A percentile compares a stretch with the other conserved stretches of the same genome.
phyloP scores from a whole-genome alignment of 2,113 vertebrate species.

The Dromiciops gliroides region DNA sequence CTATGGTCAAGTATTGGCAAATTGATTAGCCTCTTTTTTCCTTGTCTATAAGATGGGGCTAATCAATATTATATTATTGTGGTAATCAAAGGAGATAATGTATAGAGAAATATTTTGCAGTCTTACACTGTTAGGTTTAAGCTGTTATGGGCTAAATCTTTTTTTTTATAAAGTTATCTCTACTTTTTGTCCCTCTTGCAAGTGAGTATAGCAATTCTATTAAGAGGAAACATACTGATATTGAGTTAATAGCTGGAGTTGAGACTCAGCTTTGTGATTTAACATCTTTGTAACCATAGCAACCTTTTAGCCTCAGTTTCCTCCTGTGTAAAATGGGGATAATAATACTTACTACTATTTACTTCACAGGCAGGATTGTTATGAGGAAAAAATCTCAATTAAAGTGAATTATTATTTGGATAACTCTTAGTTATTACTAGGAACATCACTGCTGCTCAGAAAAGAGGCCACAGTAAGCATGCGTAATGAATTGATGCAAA shows the following conservation, averaged over 20 bases:
- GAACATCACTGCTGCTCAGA: neutral
- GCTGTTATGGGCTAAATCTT: neutral
- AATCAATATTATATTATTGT: neutral
- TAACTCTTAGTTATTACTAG: neutral
- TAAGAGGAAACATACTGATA: neutral
- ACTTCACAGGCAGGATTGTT: neutral
- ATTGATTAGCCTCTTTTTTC: neutral
- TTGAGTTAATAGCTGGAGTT: neutral
- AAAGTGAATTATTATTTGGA: neutral
- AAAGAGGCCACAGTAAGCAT: neutral
- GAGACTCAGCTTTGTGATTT: neutral
- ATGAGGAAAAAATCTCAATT: neutral
- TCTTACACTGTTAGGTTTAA: neutral
- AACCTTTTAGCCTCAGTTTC: neutral
- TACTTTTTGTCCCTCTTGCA: neutral
- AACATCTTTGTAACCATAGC: neutral
- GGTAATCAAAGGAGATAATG: neutral
- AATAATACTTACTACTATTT: neutral
- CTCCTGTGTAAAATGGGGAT: neutral
- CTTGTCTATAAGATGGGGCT: neutral
- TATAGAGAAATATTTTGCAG: neutral
- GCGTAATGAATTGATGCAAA: neutral
- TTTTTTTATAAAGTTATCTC: neutral
- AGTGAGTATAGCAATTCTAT: neutral
- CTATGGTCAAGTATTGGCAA: neutral